These are phyloP conservation scores for Stenodera caucasica DNA, from an alignment of 2,888 invertebrate species.

Conservation along the genomic window DNA sequence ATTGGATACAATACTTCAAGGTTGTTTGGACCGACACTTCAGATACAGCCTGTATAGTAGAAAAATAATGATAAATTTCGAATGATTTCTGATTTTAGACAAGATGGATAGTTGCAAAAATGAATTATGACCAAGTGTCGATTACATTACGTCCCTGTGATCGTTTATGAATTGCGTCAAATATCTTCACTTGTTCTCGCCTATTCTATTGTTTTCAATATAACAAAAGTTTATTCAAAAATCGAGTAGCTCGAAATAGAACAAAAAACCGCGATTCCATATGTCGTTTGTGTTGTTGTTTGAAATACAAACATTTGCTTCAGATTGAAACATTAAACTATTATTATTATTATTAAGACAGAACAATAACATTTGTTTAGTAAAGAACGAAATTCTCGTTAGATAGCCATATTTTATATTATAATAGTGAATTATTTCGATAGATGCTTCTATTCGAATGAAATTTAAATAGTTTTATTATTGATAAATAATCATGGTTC, in stretches of 20 bases:
- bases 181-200: not conserved
- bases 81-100: slow-evolving; percentile 33
- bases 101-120: slow-evolving; percentile 37
- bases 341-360: no score
- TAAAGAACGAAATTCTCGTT: no score
- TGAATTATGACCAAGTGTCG: slow-evolving; percentile 43
- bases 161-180: slow-evolving; percentile 24
- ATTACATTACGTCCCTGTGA: slow-evolving; percentile 40
- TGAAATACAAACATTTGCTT: no score
- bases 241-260: not conserved
- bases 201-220: not conserved
- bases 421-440: no score
- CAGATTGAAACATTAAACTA: no score
- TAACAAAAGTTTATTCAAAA: not conserved
- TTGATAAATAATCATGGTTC: not conserved
- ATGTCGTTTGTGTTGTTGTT: not conserved
- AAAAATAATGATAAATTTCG: slow-evolving; percentile 36
- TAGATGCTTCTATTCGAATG: no score
- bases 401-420: no score
- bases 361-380: no score
- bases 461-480: no score
- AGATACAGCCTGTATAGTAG: no score
- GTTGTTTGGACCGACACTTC: no score
- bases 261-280: not conserved
- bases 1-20: no score